Evolutionary conservation across 2,797 vertebrate species (phyloP), one percentile per base, ranked within the genome.

Genomic region (Bryconaethiops microstoma): DNA sequence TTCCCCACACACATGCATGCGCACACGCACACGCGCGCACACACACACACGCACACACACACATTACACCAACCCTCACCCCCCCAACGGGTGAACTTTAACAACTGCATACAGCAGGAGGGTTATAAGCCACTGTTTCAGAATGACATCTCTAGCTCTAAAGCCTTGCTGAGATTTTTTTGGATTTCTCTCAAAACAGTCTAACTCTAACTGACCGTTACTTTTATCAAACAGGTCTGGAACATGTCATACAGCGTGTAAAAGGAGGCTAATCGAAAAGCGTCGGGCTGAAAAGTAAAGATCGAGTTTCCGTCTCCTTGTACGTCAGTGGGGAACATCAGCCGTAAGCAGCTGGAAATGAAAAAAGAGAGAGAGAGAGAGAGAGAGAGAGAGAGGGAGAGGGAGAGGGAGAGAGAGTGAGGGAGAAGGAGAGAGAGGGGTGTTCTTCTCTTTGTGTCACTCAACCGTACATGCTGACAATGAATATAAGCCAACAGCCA

Each of bases 31-130:
- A 29, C 76, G 23, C 76, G 4, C 29, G 35, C 64, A 68, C 21
- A 29, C 29, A 29, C 29, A 29, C 29, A 29, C 29, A 29, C 29
- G 3, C 29, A 29, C 76, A 42, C 76, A 7, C 29, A 52, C 64
- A 68, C 21, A 19, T 17, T 5, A 3, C 29, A 42, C 68, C 59
- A 40, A 64, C 62, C 55, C n/a, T 6, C 7, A 9, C 29, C 63
- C 5, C 19, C 65, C 9, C 42, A 13, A 19, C 71, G 72, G 81
- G 76, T 74, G 76, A 84, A 83, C 73, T 79, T 80, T 77, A 90
- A 88, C 87, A 88, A 86, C 88, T 88, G 82, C 80, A 73, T 79
- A 29, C 80, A 73, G 50, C 63, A 8, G 21, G 35, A 52, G 76
- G 60, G 21, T 77, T 73, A 80, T 57, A 64, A 76, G 70, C 79